Base-by-base conservation (phyloP, 2,797 vertebrate species). In the Rhynchotus rufescens region DNA sequence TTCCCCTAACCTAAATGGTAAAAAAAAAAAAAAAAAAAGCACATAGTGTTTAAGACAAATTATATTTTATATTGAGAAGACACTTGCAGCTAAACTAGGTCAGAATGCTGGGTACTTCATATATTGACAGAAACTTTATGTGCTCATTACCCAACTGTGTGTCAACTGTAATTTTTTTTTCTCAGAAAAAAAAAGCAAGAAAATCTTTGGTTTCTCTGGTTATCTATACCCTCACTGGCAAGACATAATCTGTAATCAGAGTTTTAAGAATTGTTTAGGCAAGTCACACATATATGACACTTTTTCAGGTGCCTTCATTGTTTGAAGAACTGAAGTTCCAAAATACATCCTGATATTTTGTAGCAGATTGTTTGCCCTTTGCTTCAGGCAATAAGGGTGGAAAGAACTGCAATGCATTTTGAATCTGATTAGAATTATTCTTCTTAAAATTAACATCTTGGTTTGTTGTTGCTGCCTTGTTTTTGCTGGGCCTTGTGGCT, bases 391-490 rank as follows among this genome's bases (percentile, higher is more conserved):
- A 34, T 52, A 91, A 64, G 2, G 89, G 93, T 17, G 96, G 59
- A 52, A 96, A 94, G 80, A 84, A 93, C 7, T 91, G 76, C 15
- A 93, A 8, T 61, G 72, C 45, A 79, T 94, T 93, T 95, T 91
- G 71, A 57, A 76, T 71, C 57, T 90, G 80, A 80, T 51, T 84
- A 49, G 62, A 83, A 84, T 69, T 85, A 61, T 85, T 96, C 36
- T 92, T 80, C 65, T 62, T 89, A 84, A 90, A 78, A 84, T 82
- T 79, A 72, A 61, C 71, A 84, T 94, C 95, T 60, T 91, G 88
- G 72, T 90, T 95, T 72, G 92, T 87, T 88, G 90, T 95, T 72
- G 92, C 87, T 86, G 90, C 91, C 82, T 87, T 90, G 42, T 86
- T 97, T 79, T 72, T 84, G 28, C 60, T 57, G 49, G 75, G 52